Evolutionary conservation across 2,797 vertebrate genomes (phyloP), one percentile per base, ranked within the genome.

Genomic region (Brotula barbata): DNA sequence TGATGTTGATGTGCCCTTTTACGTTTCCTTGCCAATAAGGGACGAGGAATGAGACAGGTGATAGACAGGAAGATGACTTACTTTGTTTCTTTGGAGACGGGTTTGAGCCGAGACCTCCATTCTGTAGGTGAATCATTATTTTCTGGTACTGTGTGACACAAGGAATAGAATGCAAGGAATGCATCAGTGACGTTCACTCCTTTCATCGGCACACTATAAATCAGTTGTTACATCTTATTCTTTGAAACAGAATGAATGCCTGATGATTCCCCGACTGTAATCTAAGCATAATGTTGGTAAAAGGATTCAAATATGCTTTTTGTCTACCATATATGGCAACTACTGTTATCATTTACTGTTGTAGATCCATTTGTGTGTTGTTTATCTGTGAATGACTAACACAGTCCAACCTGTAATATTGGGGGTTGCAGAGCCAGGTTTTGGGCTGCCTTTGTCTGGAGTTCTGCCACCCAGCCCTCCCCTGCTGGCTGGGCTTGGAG

Each of bases 91-190:
- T 87, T 90, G 33, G 84, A 63, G 58, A 96, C 69, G 0, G 94
- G 93, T 67, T 94, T 98, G 69, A 98, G 72, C 15, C 25, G 91
- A 1, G 90, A 85, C 71, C 95, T 92, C 96, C 96, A 98, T 1
- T 89, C 92, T 4, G 89, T 84, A 0, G 95, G 96, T 20, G 80
- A 64, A 2, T 75, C 84, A 37, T 69, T 41, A 0, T 37, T 78
- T 33, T 87, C 89, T 80, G 63, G 68, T 6, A 45, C 75, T 73
- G 45, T 1, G 23, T 43, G 4, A 28, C 25, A 28, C 25, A 28
- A 48, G 8, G 34, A 36, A 47, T 58, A 54, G 1, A 43, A 16
- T 59, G 19, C 2, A 52, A 50, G 17, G 1, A 0, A 19, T 31
- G 21, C 3, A 31, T 68, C 1, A 56, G 16, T 14, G 21, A 31